Evolutionary conservation across 2,113 vertebrate species (phyloP).

Genomic region (Oncorhynchus gorbuscha): DNA sequence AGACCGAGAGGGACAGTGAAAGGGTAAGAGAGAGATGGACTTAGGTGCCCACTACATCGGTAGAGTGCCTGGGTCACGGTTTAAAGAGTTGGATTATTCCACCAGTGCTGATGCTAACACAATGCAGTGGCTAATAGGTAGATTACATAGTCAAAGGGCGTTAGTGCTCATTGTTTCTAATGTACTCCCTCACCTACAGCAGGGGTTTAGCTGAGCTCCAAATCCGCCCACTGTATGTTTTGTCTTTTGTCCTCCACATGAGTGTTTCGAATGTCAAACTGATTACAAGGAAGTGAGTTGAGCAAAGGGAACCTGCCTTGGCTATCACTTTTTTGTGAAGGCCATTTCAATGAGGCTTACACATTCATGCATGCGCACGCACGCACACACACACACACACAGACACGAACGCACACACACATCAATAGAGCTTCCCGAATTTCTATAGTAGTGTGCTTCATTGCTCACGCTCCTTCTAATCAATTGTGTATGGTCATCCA

Average conservation of each 20-base stretch:
- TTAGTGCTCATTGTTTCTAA: conserved; percentile 54
- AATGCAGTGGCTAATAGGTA: conserved; percentile 48
- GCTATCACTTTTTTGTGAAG: conserved; percentile 49
- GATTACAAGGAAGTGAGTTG: conserved; percentile 64
- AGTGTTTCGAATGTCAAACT: conserved; percentile 70
- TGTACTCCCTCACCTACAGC: conserved; percentile 49
- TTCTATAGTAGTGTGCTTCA: conserved; percentile 72
- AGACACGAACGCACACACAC: conserved; percentile 28
- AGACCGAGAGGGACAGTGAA: not conserved
- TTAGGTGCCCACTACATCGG: conserved; percentile 37
- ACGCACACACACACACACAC: conserved; percentile 26
- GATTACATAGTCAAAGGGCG: conserved; percentile 57
- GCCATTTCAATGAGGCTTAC: conserved; percentile 60
- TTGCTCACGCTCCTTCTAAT: conserved; percentile 72
- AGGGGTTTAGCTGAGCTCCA: conserved; percentile 56
- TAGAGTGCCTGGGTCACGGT: not conserved
- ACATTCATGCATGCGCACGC: conserved; percentile 46
- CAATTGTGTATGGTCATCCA: conserved; percentile 68
- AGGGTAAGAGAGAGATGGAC: conserved; percentile 14
- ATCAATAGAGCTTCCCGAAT: conserved; percentile 58
- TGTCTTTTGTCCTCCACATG: conserved; percentile 61
- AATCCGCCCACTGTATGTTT: conserved; percentile 66
- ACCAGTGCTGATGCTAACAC: conserved; percentile 64
- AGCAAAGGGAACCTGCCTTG: conserved; percentile 47
- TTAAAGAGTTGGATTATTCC: conserved; percentile 52